Evolutionary conservation across 2,113 vertebrate species (phyloP), one percentile per base, ranked within the genome.

Genomic region (Hippoglossus stenolepis): DNA sequence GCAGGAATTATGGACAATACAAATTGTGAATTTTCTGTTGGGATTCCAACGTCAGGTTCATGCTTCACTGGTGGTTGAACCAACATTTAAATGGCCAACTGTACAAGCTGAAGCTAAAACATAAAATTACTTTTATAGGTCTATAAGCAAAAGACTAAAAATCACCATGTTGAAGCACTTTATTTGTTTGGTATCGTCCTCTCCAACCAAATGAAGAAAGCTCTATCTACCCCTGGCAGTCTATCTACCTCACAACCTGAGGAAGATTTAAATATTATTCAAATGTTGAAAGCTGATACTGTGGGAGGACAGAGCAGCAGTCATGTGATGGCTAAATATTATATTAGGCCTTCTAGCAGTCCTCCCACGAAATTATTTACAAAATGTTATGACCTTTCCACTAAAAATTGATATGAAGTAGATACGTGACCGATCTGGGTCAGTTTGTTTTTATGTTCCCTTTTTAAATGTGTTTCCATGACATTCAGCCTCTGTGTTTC

Each of bases 191-290:
- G 0, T 66, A 75, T 57, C 53, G 71, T 45, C 28, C 40, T 65
- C 67, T 73, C 64, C 43, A 65, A 43, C 56, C 57, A 76, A 78
- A 83, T 89, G 81, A 90, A 78, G 60, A 76, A 76, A 80, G 73
- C 21, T 83, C 75, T 72, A 87, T 75, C 79, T 77, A 70, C 67
- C 68, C 53, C 45, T 82, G 70, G 80, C 71, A 84, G 67, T 45
- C 67, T 61, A 66, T 82, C 66, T 73, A 69, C 67, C 56, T 81
- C 60, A 79, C 72, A 80, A 87, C 45, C 21, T 61, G n/a, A n/a
- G 56, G 84, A 65, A 84, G 73, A 84, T 63, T 77, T 12, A 65
- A 65, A 84, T 78, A 53, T 77, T 31, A 59, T 75, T 63, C 59
- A 77, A 77, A 80, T 31, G 35, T 49, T 65, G 4, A 31, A 31